phyloP scores from a whole-genome alignment of 1,140 invertebrate species.

The Mamestra configurata region DNA sequence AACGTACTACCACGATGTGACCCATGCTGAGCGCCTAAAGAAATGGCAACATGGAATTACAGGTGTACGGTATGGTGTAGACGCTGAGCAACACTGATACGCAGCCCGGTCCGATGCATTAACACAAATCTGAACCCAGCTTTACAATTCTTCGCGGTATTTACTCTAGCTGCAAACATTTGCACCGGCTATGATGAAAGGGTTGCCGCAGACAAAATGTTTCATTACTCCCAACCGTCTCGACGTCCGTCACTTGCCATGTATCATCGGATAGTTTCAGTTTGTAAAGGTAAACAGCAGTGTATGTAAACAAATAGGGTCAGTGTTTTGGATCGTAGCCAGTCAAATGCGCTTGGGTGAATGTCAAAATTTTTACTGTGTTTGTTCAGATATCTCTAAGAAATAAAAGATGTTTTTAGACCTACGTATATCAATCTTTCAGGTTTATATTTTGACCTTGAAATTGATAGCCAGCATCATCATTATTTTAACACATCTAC shows the following conservation, averaged over 20 bases:
- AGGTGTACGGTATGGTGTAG: too few species aligned
- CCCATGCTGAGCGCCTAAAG: too few species aligned
- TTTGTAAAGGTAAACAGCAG: constrained; percentile 12
- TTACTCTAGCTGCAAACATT: constrained; percentile 35
- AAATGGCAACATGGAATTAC: too few species aligned
- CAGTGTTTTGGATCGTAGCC: constrained; percentile 33
- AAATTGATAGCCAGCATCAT: too few species aligned
- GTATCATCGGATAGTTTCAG: constrained; percentile 15
- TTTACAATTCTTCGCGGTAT: constrained; percentile 4
- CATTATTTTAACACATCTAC: too few species aligned
- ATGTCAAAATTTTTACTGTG: not conserved
- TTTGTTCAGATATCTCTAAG: not conserved
- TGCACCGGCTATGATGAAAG: constrained; percentile 14
- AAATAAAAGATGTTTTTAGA: not conserved
- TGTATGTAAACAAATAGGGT: constrained; percentile 34
- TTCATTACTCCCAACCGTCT: not conserved
- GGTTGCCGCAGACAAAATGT: not conserved
- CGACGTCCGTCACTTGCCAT: constrained; percentile 20
- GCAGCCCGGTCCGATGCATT: too few species aligned
- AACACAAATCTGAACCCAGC: too few species aligned
- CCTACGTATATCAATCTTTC: not conserved
- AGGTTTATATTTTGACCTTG: too few species aligned
- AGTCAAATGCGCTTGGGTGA: not conserved
- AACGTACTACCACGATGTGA: too few species aligned
- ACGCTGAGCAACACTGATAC: too few species aligned